A percentile compares a stretch with the other conserved stretches of the same genome.
phyloP scores from a whole-genome alignment of 30 jellyfish, hydroid and myxozoan genomes.

The Chironex yamaguchii region DNA sequence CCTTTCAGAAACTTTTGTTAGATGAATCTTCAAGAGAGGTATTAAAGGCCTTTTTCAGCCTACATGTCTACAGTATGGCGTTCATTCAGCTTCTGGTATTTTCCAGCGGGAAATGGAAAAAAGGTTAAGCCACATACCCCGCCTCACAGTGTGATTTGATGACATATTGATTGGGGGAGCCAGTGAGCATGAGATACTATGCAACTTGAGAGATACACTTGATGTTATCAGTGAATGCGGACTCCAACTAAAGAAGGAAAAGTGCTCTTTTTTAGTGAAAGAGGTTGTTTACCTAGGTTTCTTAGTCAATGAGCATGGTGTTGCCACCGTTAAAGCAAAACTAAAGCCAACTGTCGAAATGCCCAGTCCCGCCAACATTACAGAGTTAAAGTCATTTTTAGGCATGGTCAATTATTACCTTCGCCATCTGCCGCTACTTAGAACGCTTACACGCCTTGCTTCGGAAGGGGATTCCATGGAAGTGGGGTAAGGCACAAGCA shows the following conservation, averaged over 20 bases:
- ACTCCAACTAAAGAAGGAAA: conserved; percentile 33
- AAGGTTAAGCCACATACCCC: conserved; percentile 46
- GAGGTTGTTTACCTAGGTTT: conserved; percentile 58
- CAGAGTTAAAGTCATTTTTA: conserved; percentile 64
- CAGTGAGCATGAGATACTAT: conserved; percentile 5
- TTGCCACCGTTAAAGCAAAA: conserved; percentile 42
- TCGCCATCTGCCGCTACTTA: conserved; percentile 20
- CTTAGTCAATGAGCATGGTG: conserved; percentile 20
- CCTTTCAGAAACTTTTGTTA: conserved; percentile 54
- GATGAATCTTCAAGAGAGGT: conserved; percentile 58
- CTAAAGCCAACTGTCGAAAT: conserved; percentile 35
- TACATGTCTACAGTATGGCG: conserved; percentile 69
- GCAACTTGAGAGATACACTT: conserved; percentile 30
- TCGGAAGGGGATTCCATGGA: conserved; percentile 57
- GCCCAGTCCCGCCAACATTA: conserved; percentile 66
- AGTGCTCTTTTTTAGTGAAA: conserved; percentile 60
- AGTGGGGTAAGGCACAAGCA: conserved; percentile 39
- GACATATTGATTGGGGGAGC: conserved; percentile 44
- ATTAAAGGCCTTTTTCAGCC: conserved; percentile 58
- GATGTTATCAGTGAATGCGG: conserved; percentile 2
- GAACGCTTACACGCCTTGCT: conserved; percentile 52
- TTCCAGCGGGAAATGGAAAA: conserved; percentile 70
- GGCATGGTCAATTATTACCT: conserved; percentile 58
- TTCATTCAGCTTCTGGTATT: conserved; percentile 72
- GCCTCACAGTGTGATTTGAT: conserved; percentile 34